Percentiles rank a stretch among this genome's conserved stretches.
Conservation (phyloP, 2,113 vertebrate species). For the Cynopterus brachyotis region DNA sequence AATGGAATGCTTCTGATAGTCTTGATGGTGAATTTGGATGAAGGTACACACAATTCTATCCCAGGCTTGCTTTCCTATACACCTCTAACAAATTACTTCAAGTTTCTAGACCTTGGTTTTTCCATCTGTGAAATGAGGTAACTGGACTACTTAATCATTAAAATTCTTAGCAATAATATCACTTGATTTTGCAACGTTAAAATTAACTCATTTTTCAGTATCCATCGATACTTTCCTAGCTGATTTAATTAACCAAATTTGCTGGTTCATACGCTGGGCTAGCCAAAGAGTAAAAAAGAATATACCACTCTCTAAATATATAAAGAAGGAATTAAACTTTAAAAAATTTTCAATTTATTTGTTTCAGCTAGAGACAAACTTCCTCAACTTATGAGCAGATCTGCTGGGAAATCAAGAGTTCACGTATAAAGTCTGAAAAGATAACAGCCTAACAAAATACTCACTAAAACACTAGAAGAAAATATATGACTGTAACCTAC, state of each 20-base stretch:
- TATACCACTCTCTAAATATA: not conserved
- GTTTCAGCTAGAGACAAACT: not conserved
- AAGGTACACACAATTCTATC: not conserved
- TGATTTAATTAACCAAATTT: not conserved
- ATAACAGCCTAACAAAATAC: not conserved
- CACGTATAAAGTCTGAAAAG: not conserved
- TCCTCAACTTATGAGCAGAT: conserved; percentile 17
- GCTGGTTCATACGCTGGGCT: not conserved
- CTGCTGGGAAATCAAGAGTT: not conserved
- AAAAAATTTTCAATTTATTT: not conserved
- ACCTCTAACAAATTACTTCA: conserved; percentile 24
- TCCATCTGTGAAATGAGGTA: conserved; percentile 22
- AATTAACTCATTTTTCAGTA: conserved; percentile 44
- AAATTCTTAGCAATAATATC: not conserved
- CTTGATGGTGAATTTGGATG: not conserved
- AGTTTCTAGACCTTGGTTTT: conserved; percentile 20
- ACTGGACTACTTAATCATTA: not conserved
- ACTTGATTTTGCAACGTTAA: conserved; percentile 21
- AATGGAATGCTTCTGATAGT: not conserved
- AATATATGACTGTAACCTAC: not conserved
- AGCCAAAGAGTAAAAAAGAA: not conserved
- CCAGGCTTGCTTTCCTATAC: not conserved
- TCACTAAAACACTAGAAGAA: not conserved
- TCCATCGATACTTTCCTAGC: not conserved
- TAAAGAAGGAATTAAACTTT: not conserved